These are phyloP conservation scores for Melanotaenia nigrans DNA, from an alignment of 2,797 vertebrate species.

Conservation along the genomic window DNA sequence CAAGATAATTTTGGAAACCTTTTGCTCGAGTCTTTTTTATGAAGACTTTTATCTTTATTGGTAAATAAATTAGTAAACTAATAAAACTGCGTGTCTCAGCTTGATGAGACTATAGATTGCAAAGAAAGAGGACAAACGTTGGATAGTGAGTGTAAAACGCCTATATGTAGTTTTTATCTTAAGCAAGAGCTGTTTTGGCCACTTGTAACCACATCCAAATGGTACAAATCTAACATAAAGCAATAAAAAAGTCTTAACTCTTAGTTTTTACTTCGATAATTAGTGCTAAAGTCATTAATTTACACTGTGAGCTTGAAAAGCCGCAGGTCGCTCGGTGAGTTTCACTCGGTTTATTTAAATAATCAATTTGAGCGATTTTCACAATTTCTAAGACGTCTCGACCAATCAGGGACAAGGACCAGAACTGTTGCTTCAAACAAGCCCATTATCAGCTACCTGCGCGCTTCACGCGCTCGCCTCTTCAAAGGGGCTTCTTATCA, in stretches of 20 bases:
- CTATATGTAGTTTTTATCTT: background rate
- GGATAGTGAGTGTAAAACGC: background rate
- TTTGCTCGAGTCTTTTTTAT: background rate
- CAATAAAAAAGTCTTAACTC: background rate
- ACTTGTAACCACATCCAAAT: background rate
- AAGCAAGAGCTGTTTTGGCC: background rate
- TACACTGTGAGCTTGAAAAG: background rate
- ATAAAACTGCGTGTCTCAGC: background rate
- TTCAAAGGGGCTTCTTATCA: constrained; percentile 53
- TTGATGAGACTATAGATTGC: background rate
- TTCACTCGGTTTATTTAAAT: constrained; percentile 30
- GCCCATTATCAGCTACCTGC: constrained; percentile 27
- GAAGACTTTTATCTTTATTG: background rate
- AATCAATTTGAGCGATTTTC: constrained; percentile 20
- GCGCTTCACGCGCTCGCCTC: constrained; percentile 26
- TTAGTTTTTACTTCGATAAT: background rate
- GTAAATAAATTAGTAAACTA: background rate
- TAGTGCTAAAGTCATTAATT: background rate
- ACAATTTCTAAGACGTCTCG: constrained; percentile 20
- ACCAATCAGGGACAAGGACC: constrained; percentile 37
- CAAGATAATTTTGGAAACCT: no score
- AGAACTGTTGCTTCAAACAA: constrained; percentile 10
- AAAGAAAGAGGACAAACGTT: background rate
- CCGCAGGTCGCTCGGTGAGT: background rate
- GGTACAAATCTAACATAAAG: background rate